A percentile compares a stretch with the other conserved stretches of the same genome.
Evolutionary conservation across 2,113 vertebrate genomes (phyloP).

Genomic region (Aldabrachelys gigantea): DNA sequence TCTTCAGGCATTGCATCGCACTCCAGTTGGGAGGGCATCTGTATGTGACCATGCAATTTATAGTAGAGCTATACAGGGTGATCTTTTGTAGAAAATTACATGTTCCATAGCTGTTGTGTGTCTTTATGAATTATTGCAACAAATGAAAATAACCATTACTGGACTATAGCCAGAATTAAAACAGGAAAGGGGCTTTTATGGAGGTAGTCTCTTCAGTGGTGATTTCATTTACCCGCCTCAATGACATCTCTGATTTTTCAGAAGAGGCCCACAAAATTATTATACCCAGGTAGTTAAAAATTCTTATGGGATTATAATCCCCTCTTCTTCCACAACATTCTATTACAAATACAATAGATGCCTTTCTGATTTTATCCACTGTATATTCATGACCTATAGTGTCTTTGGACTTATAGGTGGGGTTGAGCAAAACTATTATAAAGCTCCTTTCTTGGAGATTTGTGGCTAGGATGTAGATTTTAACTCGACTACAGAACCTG

Average conservation of each 20-base stretch:
- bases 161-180: neutral
- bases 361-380: neutral
- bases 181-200: neutral
- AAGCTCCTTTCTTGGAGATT: accelerated
- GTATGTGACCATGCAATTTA: accelerated
- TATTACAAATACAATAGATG: neutral
- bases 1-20: neutral
- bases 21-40: neutral
- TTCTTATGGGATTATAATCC: neutral
- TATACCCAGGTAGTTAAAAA: neutral
- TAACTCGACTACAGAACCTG: neutral
- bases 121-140: accelerated
- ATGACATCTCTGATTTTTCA: neutral
- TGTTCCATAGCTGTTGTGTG: accelerated
- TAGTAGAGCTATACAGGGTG: neutral
- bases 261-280: neutral
- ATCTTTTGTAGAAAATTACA: neutral
- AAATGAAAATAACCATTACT: neutral
- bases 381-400: neutral
- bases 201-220: neutral
- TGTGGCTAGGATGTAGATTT: neutral
- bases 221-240: accelerated
- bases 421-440: neutral
- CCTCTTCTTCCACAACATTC: neutral
- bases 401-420: neutral